Conservation (phyloP, 2,113 vertebrate genomes). For the Carassius auratus region DNA sequence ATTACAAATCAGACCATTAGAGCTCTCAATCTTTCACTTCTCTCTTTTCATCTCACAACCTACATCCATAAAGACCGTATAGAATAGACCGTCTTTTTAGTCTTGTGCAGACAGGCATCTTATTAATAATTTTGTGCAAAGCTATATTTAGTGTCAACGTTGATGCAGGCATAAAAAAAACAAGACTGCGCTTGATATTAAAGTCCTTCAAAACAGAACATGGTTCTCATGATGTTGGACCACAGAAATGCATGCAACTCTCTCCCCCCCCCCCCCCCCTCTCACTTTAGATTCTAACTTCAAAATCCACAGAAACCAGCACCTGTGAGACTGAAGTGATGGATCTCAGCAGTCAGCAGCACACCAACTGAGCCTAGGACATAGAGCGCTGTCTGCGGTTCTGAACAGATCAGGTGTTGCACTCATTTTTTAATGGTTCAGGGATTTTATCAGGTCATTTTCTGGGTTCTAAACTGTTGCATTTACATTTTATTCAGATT, state of each 20-base stretch:
- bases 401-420: neutral
- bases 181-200: neutral
- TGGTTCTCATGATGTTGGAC: neutral
- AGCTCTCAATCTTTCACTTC: neutral
- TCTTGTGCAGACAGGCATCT: neutral
- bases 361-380: constrained; percentile 7
- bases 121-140: constrained; percentile 10
- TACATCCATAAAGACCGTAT: neutral
- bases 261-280: no score
- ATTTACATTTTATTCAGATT: neutral
- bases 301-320: neutral
- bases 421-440: neutral
- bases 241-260: neutral
- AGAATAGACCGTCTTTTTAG: neutral
- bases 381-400: neutral
- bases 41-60: constrained; percentile 3
- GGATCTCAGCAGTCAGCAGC: constrained; percentile 6
- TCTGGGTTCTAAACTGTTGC: neutral
- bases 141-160: constrained; percentile 1
- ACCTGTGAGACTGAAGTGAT: neutral
- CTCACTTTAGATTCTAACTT: neutral
- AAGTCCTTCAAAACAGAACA: neutral
- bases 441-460: neutral
- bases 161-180: constrained; percentile 10
- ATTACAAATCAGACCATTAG: constrained; percentile 31